phyloP scores from a whole-genome alignment of 35 echinoderm and acorn worm species.

The Anneissia japonica region DNA sequence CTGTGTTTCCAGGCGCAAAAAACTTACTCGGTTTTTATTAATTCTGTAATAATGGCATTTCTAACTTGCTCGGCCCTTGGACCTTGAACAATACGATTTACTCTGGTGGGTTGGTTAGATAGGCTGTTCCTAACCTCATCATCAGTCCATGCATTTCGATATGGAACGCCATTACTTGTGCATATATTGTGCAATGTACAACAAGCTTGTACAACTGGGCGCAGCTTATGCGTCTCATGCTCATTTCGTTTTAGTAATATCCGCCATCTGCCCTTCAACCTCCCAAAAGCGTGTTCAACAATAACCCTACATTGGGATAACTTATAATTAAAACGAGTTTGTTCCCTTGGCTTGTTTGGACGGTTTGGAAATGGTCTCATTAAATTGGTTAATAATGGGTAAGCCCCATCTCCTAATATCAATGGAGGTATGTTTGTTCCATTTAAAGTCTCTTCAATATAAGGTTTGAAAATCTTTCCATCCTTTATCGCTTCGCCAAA shows the following conservation, averaged over 20 bases:
- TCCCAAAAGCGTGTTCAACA: conserved; percentile 38
- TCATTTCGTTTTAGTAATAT: conserved; percentile 19
- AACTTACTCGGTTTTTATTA: not conserved
- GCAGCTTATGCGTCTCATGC: not conserved
- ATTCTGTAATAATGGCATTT: not conserved
- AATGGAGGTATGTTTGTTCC: not conserved
- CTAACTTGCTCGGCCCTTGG: not conserved
- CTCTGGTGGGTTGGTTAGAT: not conserved
- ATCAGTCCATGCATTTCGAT: not conserved
- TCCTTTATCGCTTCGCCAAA: not conserved
- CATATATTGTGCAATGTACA: conserved; percentile 2
- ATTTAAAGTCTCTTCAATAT: not conserved
- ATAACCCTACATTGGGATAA: not conserved
- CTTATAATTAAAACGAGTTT: conserved; percentile 19
- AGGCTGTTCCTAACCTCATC: not conserved
- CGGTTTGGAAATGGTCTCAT: not conserved
- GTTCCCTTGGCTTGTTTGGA: not conserved
- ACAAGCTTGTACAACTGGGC: not conserved
- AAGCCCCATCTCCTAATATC: not conserved
- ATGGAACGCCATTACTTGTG: not conserved
- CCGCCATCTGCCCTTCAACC: conserved; percentile 38
- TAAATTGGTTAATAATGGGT: not conserved
- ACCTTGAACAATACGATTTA: not conserved
- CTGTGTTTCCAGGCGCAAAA: no score
- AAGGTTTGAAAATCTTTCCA: not conserved